Evolutionary conservation across 2,797 vertebrate species (phyloP).

Genomic region (Anableps anableps): DNA sequence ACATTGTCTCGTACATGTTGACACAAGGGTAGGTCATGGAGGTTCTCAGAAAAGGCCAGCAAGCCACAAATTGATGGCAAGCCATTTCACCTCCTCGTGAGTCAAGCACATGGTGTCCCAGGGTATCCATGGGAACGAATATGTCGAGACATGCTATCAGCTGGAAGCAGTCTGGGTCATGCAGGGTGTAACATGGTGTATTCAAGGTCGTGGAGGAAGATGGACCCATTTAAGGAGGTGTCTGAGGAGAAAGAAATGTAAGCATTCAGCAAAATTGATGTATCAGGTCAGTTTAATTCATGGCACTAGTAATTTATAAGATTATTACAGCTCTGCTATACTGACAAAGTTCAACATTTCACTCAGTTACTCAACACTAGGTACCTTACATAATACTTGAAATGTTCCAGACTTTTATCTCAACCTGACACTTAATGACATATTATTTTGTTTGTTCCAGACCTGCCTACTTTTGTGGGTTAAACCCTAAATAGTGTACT

Average conservation of each 20-base stretch:
- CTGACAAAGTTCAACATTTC: not conserved
- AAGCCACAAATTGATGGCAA: slow-evolving; percentile 48
- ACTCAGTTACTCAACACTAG: not conserved
- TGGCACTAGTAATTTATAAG: not conserved
- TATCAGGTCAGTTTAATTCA: not conserved
- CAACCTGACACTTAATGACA: not conserved
- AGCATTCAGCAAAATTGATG: too few relatives aligned
- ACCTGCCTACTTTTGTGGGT: too few relatives aligned
- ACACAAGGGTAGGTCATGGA: slow-evolving; percentile 7
- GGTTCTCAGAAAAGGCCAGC: slow-evolving; percentile 39
- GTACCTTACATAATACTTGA: not conserved
- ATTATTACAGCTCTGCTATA: not conserved
- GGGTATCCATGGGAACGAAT: slow-evolving; percentile 50
- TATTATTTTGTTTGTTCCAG: too few relatives aligned
- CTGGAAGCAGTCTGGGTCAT: slow-evolving; percentile 13
- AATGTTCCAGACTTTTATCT: not conserved
- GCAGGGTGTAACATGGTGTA: slow-evolving; percentile 9
- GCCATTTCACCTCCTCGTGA: slow-evolving; percentile 46
- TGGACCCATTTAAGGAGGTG: not conserved
- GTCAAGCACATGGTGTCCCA: slow-evolving; percentile 24
- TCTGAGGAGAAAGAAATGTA: not conserved
- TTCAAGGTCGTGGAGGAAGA: slow-evolving; percentile 6
- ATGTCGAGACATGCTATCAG: slow-evolving; percentile 27
- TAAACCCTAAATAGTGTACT: not conserved
- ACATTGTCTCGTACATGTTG: not conserved